Conservation (phyloP, 2,113 vertebrate species). For the Thomomys bottae region DNA sequence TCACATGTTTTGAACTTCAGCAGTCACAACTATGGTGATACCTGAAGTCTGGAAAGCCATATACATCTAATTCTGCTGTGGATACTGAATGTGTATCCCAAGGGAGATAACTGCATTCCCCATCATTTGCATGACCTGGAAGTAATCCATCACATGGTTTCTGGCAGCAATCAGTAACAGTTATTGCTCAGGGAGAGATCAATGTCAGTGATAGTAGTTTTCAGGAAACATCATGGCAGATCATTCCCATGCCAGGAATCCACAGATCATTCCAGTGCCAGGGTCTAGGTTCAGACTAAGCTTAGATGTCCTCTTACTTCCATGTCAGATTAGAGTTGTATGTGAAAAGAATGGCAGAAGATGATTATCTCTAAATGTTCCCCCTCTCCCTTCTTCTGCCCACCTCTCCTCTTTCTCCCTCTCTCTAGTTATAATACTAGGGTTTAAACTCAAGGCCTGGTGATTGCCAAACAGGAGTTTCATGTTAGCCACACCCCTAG, state of each 20-base stretch:
- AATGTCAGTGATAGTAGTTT: not conserved
- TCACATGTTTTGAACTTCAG: not conserved
- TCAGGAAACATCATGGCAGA: not conserved
- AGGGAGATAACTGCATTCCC: not conserved
- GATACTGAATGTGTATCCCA: not conserved
- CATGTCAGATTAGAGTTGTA: not conserved
- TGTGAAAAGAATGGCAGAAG: not conserved
- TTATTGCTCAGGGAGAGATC: not conserved
- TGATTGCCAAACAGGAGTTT: too few species aligned
- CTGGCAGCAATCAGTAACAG: constrained; percentile 14
- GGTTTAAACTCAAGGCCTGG: too few species aligned
- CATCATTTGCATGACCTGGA: not conserved
- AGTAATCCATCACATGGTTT: not conserved
- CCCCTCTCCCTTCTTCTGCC: too few species aligned
- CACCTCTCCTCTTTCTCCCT: too few species aligned
- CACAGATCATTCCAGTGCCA: not conserved
- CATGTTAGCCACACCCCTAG: too few species aligned
- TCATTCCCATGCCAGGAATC: too few species aligned
- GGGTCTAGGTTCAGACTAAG: not conserved
- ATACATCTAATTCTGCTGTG: not conserved
- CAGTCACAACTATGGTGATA: not conserved
- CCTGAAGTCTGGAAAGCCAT: not conserved
- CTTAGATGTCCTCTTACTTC: not conserved
- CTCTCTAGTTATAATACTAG: too few species aligned
- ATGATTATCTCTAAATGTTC: not conserved